Evolutionary conservation across 2,113 vertebrate species (phyloP).

Genomic region (Bucco capensis): DNA sequence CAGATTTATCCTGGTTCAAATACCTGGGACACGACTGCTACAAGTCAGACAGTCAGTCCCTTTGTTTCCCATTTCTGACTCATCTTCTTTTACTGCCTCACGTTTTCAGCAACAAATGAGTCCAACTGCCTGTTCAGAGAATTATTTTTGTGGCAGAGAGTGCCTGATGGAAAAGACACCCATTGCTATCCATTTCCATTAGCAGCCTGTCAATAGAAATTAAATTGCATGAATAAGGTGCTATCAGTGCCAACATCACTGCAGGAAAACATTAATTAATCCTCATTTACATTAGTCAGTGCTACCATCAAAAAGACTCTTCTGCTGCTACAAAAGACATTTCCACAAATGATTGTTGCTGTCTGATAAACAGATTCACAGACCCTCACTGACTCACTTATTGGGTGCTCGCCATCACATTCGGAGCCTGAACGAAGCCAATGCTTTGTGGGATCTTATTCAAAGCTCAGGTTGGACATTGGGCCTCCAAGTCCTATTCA

Average conservation of each 20-base stretch:
- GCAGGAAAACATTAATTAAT: constrained; percentile 73
- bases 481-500: not conserved
- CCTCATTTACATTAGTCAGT: constrained; percentile 71
- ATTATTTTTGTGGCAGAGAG: constrained; percentile 26
- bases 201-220: constrained; percentile 70
- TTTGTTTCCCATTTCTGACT: constrained; percentile 31
- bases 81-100: constrained; percentile 2
- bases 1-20: not conserved
- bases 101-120: not conserved
- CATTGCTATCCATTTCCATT: constrained; percentile 66
- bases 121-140: constrained; percentile 22
- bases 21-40: not conserved
- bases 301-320: constrained; percentile 60
- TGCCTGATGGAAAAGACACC: constrained; percentile 57
- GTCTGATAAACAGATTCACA: constrained; percentile 61
- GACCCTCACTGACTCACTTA: constrained; percentile 38
- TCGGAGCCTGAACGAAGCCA: not conserved
- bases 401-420: not conserved
- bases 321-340: constrained; percentile 61
- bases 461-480: not conserved
- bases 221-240: constrained; percentile 67
- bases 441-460: constrained; percentile 21
- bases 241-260: constrained; percentile 66
- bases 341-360: constrained; percentile 56
- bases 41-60: not conserved